Base-by-base conservation (phyloP, 37 sponge, comb jelly and placozoan genomes). In the Petrosia ficiformis region DNA sequence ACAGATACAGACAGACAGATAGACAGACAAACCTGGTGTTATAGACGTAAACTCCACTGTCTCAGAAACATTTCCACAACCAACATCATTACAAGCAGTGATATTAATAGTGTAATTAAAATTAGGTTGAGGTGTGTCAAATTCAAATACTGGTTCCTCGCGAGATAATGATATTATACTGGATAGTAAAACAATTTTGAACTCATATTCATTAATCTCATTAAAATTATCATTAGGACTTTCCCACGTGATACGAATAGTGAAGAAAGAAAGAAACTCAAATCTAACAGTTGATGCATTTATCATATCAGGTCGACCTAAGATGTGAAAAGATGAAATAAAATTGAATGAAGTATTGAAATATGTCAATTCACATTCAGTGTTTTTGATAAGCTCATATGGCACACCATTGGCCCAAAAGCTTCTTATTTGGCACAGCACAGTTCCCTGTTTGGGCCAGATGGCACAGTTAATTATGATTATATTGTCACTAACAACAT, bases 251-350 rank as follows among this genome's bases (percentile, higher is more conserved):
- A 82, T 14, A 2, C 2, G 19, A 22, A 73, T 42, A 3, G 1
- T 3, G 16, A 67, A 33, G 25, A 82, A 56, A 35, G 42, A 16
- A 1, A 74, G 6, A 0, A 36, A 64, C 2, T 11, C 3, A 4
- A 4, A 14, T 4, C 54, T 66, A 24, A 82, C 24, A n/a, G 37
- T 28, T 2, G 28, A 21, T 58, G 21, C 32, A 74, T 64, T 73
- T 33, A 82, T 40, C 3, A 21, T 3, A 31, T 43, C 82, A 66
- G 82, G 82, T 3, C 48, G 57, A 74, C 52, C 82, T 82, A 67
- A 26, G 48, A n/a, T 72, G 70, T 28, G 41, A 39, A 38, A 39
- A 28, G 1, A 14, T 1, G n/a, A 69, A 35, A 38, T 3, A 38
- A 69, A 43, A 1, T 35, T n/a, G n/a, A n/a, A n/a, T n/a, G n/a